Conservation (phyloP, 2,797 vertebrate genomes). For the Amblyopsis hoosieri region DNA sequence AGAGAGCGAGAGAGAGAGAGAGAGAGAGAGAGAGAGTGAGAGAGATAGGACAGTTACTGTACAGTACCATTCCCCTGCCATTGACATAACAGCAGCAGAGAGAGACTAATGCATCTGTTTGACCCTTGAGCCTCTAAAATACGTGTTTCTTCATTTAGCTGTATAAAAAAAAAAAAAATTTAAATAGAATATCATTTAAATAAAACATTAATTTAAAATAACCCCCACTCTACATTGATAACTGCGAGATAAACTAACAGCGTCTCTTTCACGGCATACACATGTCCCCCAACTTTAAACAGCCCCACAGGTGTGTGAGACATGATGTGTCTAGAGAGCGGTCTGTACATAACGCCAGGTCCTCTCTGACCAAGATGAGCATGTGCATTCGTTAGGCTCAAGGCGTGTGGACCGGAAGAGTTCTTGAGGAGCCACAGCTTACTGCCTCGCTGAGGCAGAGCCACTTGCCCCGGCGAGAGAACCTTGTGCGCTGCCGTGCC, state of each 20-base stretch:
- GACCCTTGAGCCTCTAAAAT: no score
- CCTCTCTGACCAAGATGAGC: conserved; percentile 42
- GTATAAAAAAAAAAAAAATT: neutral
- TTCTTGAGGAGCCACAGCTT: conserved; percentile 35
- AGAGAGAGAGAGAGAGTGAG: conserved; percentile 3
- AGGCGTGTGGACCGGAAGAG: conserved; percentile 26
- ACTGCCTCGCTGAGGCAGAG: conserved; percentile 20
- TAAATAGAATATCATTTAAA: no score
- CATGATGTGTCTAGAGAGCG: conserved; percentile 14
- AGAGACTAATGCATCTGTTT: neutral
- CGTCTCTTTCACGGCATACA: neutral
- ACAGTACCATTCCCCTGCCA: no score
- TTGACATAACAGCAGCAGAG: neutral
- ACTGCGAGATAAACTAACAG: neutral
- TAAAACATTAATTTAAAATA: no score
- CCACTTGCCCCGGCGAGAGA: conserved; percentile 48
- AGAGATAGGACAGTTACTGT: neutral
- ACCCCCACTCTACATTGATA: no score
- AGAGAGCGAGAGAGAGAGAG: conserved; percentile 19
- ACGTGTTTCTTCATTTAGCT: no score
- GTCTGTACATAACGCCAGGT: conserved; percentile 39
- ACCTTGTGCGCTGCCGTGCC: conserved; percentile 38
- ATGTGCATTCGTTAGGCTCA: conserved; percentile 54
- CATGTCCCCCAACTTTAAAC: neutral
- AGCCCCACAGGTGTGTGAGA: conserved; percentile 17